These are phyloP conservation scores for Aldrovandia affinis DNA, from an alignment of 2,797 vertebrate genomes.

Conservation along the genomic window DNA sequence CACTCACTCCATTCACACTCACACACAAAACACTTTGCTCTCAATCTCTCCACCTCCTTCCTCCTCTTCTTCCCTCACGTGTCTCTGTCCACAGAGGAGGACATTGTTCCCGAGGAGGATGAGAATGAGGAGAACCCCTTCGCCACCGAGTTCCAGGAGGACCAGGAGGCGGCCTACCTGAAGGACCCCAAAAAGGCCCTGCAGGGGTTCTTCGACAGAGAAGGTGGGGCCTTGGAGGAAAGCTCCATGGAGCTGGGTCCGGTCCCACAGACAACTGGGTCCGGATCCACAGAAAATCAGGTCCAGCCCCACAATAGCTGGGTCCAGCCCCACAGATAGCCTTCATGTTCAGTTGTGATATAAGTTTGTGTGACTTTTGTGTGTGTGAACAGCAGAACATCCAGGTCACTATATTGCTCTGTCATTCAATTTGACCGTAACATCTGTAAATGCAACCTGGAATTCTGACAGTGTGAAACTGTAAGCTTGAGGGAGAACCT, in stretches of 20 bases:
- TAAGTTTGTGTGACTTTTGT: neutral
- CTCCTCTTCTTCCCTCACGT: neutral
- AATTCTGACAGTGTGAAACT: neutral
- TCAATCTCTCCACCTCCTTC: neutral
- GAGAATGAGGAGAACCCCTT: conserved; percentile 97
- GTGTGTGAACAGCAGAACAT: neutral
- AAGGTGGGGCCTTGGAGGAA: conserved; percentile 74
- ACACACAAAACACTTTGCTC: neutral
- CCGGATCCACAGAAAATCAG: neutral
- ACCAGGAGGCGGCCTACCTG: conserved; percentile 92
- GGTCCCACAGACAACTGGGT: neutral
- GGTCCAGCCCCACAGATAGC: neutral
- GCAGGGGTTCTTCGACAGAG: conserved; percentile 96
- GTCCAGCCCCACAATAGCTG: neutral
- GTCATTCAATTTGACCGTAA: neutral
- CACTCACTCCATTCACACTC: neutral
- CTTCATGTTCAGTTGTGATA: neutral
- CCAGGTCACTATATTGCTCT: neutral
- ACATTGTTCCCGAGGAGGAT: conserved; percentile 83
- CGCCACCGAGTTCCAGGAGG: conserved; percentile 92
- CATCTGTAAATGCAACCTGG: neutral
- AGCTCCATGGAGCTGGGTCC: neutral
- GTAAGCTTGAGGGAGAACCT: neutral
- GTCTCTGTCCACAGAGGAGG: conserved; percentile 76
- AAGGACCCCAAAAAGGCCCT: conserved; percentile 96